These are phyloP conservation scores for Morinoia aosen DNA, from an alignment of 2,888 invertebrate species.

Conservation along the genomic window DNA sequence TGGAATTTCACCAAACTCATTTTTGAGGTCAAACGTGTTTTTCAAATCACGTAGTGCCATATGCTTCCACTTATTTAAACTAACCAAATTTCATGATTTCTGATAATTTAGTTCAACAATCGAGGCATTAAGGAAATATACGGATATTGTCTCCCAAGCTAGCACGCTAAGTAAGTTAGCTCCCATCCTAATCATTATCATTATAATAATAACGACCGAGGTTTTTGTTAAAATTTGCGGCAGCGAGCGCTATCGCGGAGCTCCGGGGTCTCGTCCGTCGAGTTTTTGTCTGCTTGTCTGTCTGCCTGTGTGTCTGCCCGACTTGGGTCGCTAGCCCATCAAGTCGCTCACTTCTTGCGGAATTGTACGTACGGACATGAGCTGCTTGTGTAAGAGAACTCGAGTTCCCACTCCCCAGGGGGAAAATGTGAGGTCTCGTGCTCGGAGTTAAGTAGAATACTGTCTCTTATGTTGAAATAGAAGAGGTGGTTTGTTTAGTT, in stretches of 20 bases:
- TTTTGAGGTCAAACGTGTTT: too few relatives aligned
- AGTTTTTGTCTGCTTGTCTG: not conserved
- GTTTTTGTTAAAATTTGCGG: not conserved
- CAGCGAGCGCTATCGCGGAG: not conserved
- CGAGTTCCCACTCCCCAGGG: not conserved
- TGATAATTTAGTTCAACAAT: too few relatives aligned
- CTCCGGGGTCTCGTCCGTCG: not conserved
- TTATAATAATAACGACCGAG: not conserved
- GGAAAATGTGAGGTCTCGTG: not conserved
- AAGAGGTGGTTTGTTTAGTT: too few relatives aligned
- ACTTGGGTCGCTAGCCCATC: not conserved
- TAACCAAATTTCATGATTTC: too few relatives aligned
- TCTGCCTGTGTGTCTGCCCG: not conserved
- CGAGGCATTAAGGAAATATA: too few relatives aligned
- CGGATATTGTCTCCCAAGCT: too few relatives aligned
- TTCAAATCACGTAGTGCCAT: too few relatives aligned
- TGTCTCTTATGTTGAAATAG: too few relatives aligned
- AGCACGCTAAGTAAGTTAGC: too few relatives aligned
- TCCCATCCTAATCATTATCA: too few relatives aligned
- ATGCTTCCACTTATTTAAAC: too few relatives aligned
- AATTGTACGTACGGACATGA: not conserved
- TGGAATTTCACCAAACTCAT: too few relatives aligned
- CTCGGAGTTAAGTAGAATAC: not conserved
- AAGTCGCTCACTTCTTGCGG: not conserved
- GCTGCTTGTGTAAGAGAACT: not conserved